These are phyloP conservation scores for Toxotes chatareus DNA, from an alignment of 2,113 vertebrate genomes.

Conservation along the genomic window DNA sequence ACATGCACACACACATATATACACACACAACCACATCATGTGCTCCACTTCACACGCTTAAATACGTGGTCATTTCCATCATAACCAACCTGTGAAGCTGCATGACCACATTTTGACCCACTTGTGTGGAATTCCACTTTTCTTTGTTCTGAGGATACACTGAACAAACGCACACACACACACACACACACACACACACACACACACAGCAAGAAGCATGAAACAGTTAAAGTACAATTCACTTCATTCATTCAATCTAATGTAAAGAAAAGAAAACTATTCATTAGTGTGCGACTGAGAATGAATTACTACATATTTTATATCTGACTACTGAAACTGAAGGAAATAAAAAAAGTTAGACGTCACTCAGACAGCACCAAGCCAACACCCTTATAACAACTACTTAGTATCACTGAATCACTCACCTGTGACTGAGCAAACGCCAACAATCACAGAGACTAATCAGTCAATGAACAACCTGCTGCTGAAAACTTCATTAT, in stretches of 20 bases:
- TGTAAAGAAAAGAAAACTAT: not conserved
- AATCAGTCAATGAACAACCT: constrained; percentile 3
- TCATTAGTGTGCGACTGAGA: not conserved
- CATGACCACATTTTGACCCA: constrained; percentile 61
- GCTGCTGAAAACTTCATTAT: not conserved
- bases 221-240: not conserved
- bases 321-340: not conserved
- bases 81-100: constrained; percentile 36
- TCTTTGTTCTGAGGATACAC: constrained; percentile 31
- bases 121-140: constrained; percentile 57
- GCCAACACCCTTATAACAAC: constrained; percentile 29
- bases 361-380: not conserved
- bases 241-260: not conserved
- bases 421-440: too few relatives aligned
- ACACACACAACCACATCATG: constrained; percentile 19
- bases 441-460: not conserved
- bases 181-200: not conserved
- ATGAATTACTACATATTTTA: not conserved
- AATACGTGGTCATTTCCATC: constrained; percentile 31
- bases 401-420: constrained; percentile 6
- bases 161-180: not conserved
- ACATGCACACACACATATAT: constrained; percentile 6
- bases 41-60: constrained; percentile 71
- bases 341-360: not conserved
- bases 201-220: not conserved